Evolutionary conservation across 1,140 invertebrate species (phyloP), one percentile per base, ranked within the genome.

Genomic region (Lucilia sericata): DNA sequence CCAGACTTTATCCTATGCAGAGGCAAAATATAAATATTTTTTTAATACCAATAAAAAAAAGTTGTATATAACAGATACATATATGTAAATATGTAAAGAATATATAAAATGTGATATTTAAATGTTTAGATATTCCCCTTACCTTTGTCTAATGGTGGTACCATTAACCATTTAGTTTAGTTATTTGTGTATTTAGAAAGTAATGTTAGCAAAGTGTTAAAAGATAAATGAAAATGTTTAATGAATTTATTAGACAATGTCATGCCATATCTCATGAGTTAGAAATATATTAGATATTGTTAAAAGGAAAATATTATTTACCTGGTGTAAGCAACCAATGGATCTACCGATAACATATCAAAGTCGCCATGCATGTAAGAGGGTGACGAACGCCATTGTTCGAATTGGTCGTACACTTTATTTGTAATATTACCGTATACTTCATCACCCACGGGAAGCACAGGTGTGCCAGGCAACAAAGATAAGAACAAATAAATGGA

Each of bases 391-490:
- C 93, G 90, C 82, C 92, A 86, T 34, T 91, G 87, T 8, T 92
- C 83, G 13, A 94, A 87, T 74, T 91, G 88, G 51, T 88, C 88
- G 81, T 86, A 88, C 65, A 85, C 87, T 7, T 84, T 81, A 65
- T 86, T 74, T 2, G 51, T 85, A 12, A 90, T 85, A 42, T 88
- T 88, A 0, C 85, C 82, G 47, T 88, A 91, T 5, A 86, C 87
- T 74, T 91, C 88, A 89, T 93, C 94, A 90, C 91, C 94, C 88
- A 92, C 93, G 88, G 90, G 93, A 88, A 93, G 90, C 74, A 97
- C 92, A 0, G 95, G 93, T 1, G 95, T 95, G 2, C 96, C 96
- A 1, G 95, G 95, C 65, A 97, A 88, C 17, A 97, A 89, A 84
- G 96, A 92, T 9, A 93, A 93, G 86, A 97, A 92, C 51, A 94